Evolutionary conservation across 2,113 vertebrate genomes (phyloP), one percentile per base, ranked within the genome.

Genomic region (Oreochromis spilurus): DNA sequence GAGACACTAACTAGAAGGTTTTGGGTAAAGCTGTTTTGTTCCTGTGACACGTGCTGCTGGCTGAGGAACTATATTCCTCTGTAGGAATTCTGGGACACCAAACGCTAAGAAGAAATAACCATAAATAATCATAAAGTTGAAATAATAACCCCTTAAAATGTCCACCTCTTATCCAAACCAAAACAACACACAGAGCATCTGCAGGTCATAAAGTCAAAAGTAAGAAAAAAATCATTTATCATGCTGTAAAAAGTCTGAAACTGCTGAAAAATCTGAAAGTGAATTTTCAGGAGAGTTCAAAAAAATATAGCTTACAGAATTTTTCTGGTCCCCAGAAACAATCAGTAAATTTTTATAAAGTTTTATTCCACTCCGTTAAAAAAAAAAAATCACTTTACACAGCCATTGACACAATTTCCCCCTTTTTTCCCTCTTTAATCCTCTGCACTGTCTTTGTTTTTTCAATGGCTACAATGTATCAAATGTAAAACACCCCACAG

Each of bases 1-100:
- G 90, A 94, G 84, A 90, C 86, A 93, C 88, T 91, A 89, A 86
- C 45, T 87, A 88, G 84, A 93, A 91, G 93, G 91, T 95, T 96
- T 95, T 91, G 92, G 94, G 89, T 94, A 84, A 94, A 94, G 88
- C 90, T 94, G 88, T 93, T 90, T 95, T 93, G 91, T 95, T 95
- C 90, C 93, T 95, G 95, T 95, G 91, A 95, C 86, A 91, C 90
- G 94, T 96, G 92, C 94, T 96, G 94, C 94, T 94, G 92, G 94
- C 88, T 89, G 94, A 96, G 94, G 94, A 96, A 94, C 93, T 93
- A 91, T 90, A 92, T 95, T 96, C 93, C 94, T 95, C 93, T 95
- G 88, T 95, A 96, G 96, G 95, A 96, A 97, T 97, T 97, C 96
- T 96, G 96, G 95, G 92, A 92, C 45, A 36, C 52, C 11, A 70